Percentiles rank a stretch among this genome's conserved stretches.
Evolutionary conservation across 2,888 invertebrate genomes (phyloP).

Genomic region (Pachymerium ferrugineum): DNA sequence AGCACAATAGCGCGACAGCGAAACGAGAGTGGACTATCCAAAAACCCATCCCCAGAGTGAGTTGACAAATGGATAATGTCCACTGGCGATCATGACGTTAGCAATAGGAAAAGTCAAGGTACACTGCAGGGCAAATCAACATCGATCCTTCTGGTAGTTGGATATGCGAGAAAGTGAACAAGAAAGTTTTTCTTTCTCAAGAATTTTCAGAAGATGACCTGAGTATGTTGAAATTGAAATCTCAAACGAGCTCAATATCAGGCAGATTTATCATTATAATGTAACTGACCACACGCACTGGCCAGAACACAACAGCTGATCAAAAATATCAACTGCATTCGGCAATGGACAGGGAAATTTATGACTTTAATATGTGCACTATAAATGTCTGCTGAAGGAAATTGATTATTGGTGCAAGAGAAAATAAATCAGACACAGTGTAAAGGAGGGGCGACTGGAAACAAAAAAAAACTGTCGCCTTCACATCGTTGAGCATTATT

Average conservation of each 20-base stretch:
- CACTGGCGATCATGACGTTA: background rate
- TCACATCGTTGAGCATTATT: background rate
- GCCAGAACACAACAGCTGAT: conserved; percentile 9
- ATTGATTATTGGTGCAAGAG: conserved; percentile 17
- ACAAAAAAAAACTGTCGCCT: background rate
- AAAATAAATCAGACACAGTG: conserved; percentile 11
- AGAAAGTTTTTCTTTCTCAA: background rate
- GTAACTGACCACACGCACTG: background rate
- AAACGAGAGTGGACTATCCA: conserved; percentile 3
- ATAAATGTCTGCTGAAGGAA: conserved; percentile 25
- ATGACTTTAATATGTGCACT: conserved; percentile 15
- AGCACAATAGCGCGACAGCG: conserved; percentile 1
- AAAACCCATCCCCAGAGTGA: background rate
- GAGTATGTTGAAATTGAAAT: background rate
- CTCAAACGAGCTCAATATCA: background rate
- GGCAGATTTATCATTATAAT: conserved; percentile 1
- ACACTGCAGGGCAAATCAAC: conserved; percentile 1
- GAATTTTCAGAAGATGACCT: background rate
- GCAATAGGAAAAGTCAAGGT: conserved; percentile 18
- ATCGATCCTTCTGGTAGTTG: no score
- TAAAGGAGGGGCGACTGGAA: background rate
- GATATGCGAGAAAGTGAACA: no score
- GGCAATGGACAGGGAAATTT: background rate
- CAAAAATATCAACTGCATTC: conserved; percentile 9
- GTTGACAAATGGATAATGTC: conserved; percentile 18